These are phyloP conservation scores for Catostylus mosaicus DNA, from an alignment of 30 jellyfish, hydroid and myxozoan species.

Conservation along the genomic window DNA sequence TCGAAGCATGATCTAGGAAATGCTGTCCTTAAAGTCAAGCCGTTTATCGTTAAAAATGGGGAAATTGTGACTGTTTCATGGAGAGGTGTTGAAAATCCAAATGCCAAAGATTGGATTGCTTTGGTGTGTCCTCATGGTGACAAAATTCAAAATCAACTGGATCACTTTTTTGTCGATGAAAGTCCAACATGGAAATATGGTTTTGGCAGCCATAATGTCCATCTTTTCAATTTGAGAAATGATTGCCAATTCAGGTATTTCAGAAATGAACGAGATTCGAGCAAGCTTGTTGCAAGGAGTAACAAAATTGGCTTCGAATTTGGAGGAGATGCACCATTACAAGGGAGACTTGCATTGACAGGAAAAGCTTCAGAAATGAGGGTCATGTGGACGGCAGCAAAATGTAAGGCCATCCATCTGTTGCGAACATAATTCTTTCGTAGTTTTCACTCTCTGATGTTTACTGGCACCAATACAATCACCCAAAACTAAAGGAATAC, in stretches of 20 bases:
- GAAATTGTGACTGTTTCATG: slow-evolving; percentile 82
- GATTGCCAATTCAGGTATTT: slow-evolving; percentile 85
- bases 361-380: slow-evolving; percentile 92
- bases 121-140: slow-evolving; percentile 81
- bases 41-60: slow-evolving; percentile 83
- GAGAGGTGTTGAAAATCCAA: slow-evolving; percentile 74
- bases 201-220: slow-evolving; percentile 74
- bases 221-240: slow-evolving; percentile 84
- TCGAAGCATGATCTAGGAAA: slow-evolving; percentile 40
- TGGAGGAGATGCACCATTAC: slow-evolving; percentile 86
- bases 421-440: not conserved
- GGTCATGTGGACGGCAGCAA: slow-evolving; percentile 98
- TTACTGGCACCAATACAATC: not conserved
- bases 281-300: slow-evolving; percentile 79
- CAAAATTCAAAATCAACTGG: slow-evolving; percentile 64
- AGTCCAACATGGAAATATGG: slow-evolving; percentile 80
- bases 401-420: slow-evolving; percentile 41
- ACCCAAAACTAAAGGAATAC: too few relatives aligned
- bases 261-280: slow-evolving; percentile 57
- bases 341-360: slow-evolving; percentile 93
- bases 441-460: not conserved
- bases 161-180: slow-evolving; percentile 73
- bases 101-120: slow-evolving; percentile 89
- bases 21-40: slow-evolving; percentile 74
- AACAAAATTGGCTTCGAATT: slow-evolving; percentile 71